Conservation (phyloP, 2,888 invertebrate genomes). For the Cerceris rybyensis region DNA sequence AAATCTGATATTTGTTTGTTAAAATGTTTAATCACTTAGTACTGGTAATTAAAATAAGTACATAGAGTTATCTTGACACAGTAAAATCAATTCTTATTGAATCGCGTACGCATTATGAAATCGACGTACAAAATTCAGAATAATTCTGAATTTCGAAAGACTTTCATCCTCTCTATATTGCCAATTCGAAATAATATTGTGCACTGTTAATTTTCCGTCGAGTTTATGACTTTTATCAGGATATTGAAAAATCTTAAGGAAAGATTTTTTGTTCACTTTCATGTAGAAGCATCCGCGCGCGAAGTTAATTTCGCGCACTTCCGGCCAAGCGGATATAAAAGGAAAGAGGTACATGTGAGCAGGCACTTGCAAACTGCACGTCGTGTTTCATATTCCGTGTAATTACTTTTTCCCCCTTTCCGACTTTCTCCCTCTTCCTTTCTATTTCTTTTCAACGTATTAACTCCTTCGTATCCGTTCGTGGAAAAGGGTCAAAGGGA, state of each 20-base stretch:
- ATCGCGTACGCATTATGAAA: too few relatives aligned
- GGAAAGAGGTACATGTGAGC: not conserved
- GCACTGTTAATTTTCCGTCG: not conserved
- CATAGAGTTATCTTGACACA: too few relatives aligned
- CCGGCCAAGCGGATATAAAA: conserved; percentile 10
- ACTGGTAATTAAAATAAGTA: too few relatives aligned
- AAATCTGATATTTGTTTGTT: too few relatives aligned
- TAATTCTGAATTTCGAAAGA: not conserved
- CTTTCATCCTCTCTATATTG: not conserved
- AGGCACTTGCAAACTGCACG: conserved; percentile 16
- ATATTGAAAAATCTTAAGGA: not conserved
- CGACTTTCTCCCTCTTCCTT: conserved; percentile 10
- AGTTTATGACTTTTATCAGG: not conserved
- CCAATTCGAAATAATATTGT: not conserved
- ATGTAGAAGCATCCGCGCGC: conserved; percentile 1
- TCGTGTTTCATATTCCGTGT: conserved; percentile 56
- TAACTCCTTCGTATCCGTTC: conserved; percentile 16
- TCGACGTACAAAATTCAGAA: too few relatives aligned
- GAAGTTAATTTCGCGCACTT: conserved; percentile 45
- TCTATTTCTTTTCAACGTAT: not conserved
- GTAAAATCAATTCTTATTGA: too few relatives aligned
- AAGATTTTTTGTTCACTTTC: not conserved
- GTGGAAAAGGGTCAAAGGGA: conserved; percentile 5
- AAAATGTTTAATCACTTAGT: too few relatives aligned
- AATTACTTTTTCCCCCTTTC: conserved; percentile 61